Base-by-base conservation (phyloP, 2,113 vertebrate genomes). In the Zosterops lateralis region DNA sequence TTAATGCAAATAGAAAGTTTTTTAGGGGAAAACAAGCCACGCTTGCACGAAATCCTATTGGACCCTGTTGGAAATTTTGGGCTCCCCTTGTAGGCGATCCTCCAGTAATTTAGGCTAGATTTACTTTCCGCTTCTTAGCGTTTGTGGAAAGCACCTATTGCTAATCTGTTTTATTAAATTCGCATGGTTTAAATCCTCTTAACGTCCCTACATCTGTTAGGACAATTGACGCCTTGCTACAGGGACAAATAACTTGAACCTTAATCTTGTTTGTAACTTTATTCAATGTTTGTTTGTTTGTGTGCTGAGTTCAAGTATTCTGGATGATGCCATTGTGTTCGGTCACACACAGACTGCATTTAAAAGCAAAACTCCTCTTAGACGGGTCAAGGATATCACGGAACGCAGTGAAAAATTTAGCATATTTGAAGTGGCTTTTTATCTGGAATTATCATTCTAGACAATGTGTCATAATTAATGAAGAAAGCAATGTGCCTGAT, bases 191-290 rank as follows among this genome's bases (percentile, higher is more conserved):
- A 98, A 98, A 98, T 98, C 98, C 98, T 98, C 98, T 98, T 98
- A 98, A 97, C 96, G 88, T 97, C 97, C 97, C 97, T 97, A 98
- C 98, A 98, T 97, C 97, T 97, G 97, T 97, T 97, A 97, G 98
- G 98, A 98, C 97, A 98, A 98, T 97, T 95, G 97, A 87, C 68
- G 92, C 96, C 97, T 96, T 96, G 96, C 96, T 95, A 84, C 87
- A 97, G 97, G 96, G 97, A 97, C 98, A 98, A 98, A 98, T 98
- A 98, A 97, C 87, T 97, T 94, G 90, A 97, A 90, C 94, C 95
- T 89, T 98, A 98, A 98, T 98, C 98, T 98, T 98, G 96, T 98
- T 98, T 98, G 98, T 98, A 98, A 97, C 96, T 97, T 98, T 92
- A 91, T 95, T 97, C 96, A 96, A 29, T 97, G 96, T 98, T 97